Evolutionary conservation across 2,797 vertebrate genomes (phyloP).

Genomic region (Epinephelus coioides): DNA sequence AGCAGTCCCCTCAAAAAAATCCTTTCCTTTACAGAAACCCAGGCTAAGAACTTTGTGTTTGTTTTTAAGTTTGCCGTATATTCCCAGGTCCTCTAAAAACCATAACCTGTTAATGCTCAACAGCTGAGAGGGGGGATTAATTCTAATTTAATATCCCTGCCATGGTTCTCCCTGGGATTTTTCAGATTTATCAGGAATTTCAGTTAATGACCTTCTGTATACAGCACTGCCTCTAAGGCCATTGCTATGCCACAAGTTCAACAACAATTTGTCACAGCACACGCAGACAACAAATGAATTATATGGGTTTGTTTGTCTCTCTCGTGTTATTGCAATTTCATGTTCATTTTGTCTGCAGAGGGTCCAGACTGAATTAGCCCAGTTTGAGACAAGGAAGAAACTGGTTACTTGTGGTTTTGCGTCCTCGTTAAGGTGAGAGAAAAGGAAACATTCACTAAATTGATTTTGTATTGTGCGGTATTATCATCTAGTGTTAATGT

Average conservation of each 20-base stretch:
- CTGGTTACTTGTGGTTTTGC: conserved; percentile 51
- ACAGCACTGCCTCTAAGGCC: background rate
- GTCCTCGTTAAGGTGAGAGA: conserved; percentile 71
- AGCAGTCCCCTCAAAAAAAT: background rate
- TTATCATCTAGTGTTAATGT: background rate
- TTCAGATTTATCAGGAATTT: background rate
- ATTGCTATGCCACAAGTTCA: background rate
- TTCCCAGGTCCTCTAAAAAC: background rate
- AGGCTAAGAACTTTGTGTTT: background rate
- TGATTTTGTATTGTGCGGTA: background rate
- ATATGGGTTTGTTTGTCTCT: background rate
- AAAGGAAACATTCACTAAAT: background rate
- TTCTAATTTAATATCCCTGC: background rate
- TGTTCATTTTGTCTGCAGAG: conserved; percentile 78
- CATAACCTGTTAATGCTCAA: background rate
- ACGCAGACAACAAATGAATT: background rate
- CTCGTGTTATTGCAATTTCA: background rate
- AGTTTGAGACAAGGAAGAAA: conserved; percentile 90
- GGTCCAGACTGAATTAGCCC: conserved; percentile 87
- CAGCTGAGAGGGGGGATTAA: background rate
- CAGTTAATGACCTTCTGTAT: background rate
- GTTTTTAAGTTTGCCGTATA: background rate
- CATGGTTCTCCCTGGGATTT: background rate
- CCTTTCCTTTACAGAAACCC: background rate
- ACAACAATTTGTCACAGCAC: background rate